Evolutionary conservation across 1,140 invertebrate species (phyloP).

Genomic region (Drosophila malerkotliana): DNA sequence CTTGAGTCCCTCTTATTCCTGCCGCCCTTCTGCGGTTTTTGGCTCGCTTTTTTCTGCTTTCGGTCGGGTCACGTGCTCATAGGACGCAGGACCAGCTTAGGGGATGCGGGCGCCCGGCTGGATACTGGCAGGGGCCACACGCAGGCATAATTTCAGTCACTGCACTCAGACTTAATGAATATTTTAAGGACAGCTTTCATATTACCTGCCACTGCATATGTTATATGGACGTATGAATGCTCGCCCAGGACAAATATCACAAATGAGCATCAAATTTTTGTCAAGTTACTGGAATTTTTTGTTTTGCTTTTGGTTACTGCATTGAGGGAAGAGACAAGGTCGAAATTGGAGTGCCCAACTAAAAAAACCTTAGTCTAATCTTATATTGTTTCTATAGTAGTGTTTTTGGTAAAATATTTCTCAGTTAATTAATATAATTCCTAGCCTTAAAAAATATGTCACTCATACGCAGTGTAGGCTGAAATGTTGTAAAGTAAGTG

Average conservation of each 20-base stretch:
- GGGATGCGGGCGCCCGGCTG: not conserved
- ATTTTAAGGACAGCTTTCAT: slow-evolving; percentile 70
- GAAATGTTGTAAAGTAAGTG: not conserved
- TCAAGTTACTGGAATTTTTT: slow-evolving; percentile 7
- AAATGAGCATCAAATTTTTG: slow-evolving; percentile 56
- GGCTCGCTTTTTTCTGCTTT: slow-evolving; percentile 11
- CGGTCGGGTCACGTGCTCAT: slow-evolving; percentile 41
- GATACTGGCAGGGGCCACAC: slow-evolving; percentile 42
- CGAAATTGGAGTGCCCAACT: slow-evolving; percentile 7
- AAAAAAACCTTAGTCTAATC: not conserved
- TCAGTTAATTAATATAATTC: not conserved
- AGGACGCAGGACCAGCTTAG: slow-evolving; percentile 36
- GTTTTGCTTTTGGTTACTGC: not conserved
- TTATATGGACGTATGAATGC: slow-evolving; percentile 39
- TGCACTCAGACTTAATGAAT: slow-evolving; percentile 80
- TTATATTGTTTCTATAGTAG: not conserved
- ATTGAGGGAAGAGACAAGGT: no score
- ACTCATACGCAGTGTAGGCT: not conserved
- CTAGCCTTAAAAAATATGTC: not conserved
- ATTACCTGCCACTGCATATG: slow-evolving; percentile 57
- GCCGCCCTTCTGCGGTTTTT: slow-evolving; percentile 45
- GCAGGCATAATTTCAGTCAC: slow-evolving; percentile 75
- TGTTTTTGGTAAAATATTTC: not conserved
- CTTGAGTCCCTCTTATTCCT: not conserved
- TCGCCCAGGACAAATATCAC: slow-evolving; percentile 57